Base-by-base conservation (phyloP, 2,113 vertebrate species). In the Phylloscopus whistleri region DNA sequence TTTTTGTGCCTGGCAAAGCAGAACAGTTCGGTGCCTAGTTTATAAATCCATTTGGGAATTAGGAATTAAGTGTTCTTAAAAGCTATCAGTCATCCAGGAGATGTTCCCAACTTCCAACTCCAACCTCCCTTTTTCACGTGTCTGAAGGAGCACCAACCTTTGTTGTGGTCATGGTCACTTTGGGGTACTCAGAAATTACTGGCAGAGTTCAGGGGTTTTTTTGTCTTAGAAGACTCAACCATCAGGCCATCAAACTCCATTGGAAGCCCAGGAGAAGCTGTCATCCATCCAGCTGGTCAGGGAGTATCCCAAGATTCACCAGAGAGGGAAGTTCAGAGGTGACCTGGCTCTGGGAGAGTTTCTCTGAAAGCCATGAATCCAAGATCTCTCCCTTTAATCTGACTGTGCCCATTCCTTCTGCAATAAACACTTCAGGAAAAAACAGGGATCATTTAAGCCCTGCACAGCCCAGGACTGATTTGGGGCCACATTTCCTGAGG, bases 271-370 rank as follows among this genome's bases (percentile, higher is more conserved):
- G 53, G n/a, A 81, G 19, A 26, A 75, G 24, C 63, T 55, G 44
- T 28, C 43, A 49, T 43, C 27, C 7, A 0, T 48, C 17, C 76
- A 62, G 43, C 27, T 55, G 19, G 66, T 46, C 27, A 44, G 52
- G 8, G 23, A 24, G 7, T 23, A 33, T 16, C n/a, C 33, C 7
- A 22, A 62, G 22, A 27, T 28, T 51, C 0, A 0, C 35, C 59
- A n/a, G 26, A 13, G 3, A 24, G 72, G 67, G 58, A 69, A 48
- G 35, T 31, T 46, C 15, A 19, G 56, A 67, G 62, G 27, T 0
- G 1, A 48, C 31, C 13, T 39, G 12, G 10, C 27, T 75, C 56
- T 62, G 62, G 17, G 37, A 59, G 37, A 11, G 9, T 52, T 70
- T 66, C 76, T 46, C 66, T n/a, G 28, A 43, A 83, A 79, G 41